Base-by-base conservation (phyloP, 2,797 vertebrate species). In the Gila robusta region DNA sequence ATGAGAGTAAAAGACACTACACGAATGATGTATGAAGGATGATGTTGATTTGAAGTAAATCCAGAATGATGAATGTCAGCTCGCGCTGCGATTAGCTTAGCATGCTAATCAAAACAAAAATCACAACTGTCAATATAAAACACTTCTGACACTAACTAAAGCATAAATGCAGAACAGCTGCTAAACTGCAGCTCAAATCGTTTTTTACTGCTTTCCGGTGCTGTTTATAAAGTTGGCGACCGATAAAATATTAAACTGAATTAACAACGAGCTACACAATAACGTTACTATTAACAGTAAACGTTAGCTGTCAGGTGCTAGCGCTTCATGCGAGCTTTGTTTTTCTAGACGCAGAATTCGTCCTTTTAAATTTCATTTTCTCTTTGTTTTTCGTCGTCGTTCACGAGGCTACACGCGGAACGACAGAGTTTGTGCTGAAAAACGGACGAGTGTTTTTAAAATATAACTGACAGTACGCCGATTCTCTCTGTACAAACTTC, bases 381-480 rank as follows among this genome's bases (percentile, higher is more conserved):
- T 54, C 17, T 32, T 74, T n/a, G 2, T 83, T 39, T 47, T 49
- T 76, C 19, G 56, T 52, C 28, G 12, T 66, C 3, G 14, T 52
- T 19, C 4, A 12, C 41, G 19, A n/a, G 3, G 14, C 12, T 52
- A 66, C 56, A 66, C 28, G 72, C 28, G 2, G 14, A 82, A 16
- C 41, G 4, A 26, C 37, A 1, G 2, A 19, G 49, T 23, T 39
- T 10, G 56, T 49, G 32, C 1, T 10, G 2, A 67, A 52, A 47
- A 17, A 74, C 19, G 23, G 17, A 39, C 64, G 17, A 66, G 6
- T 19, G 10, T n/a, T 47, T 49, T 67, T 5, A 8, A n/a, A 79
- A 79, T 87, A 76, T 87, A 89, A 86, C n/a, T 87, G 86, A 87
- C 84, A 87, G 77, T 28, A 47, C 21, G 35, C 26, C 0, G 54